Evolutionary conservation across 2,888 invertebrate genomes (phyloP), one percentile per base, ranked within the genome.

Genomic region (Brachyptera risi): DNA sequence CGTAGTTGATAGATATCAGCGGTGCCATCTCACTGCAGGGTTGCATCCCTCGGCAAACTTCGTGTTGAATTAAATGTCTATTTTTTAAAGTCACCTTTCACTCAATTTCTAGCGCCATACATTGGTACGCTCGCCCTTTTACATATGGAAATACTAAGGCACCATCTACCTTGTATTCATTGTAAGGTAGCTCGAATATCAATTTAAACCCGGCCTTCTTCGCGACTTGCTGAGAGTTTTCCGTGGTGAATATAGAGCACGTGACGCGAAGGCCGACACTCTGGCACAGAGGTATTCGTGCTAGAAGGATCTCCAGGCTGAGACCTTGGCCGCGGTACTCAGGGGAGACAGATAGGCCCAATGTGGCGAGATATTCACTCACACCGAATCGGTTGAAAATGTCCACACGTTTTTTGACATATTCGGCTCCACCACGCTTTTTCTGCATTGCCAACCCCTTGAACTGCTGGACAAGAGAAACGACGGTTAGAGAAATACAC

Each of bases 341-440:
- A 0, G 78, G 77, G 23, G 71, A 71, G 1, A 80, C 79, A 38
- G 79, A 79, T 67, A 80, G 71, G 0, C 80, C 80, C 58, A 76
- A 76, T 0, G 80, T 80, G 0, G 74, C 75, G 60, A 80, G 67
- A 63, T 78, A 79, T 59, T 72, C 70, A 40, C 77, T 75, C 4
- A 79, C 77, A 0, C 69, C 69, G 64, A 73, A 80, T 5, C 67
- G 68, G 7, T 71, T 62, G 69, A 75, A 80, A 38, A 75, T 68
- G 65, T 79, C 78, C 0, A 79, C 79, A 35, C 26, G 26, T n/a
- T 58, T 13, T 15, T 23, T 56, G 17, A 31, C n/a, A 38, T 40
- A 37, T 1, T 59, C 38, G 24, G 51, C 38, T 35, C 50, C 51
- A 9, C 17, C 17, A 21, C 24, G 27, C 50, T 51, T 23, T 24